These are phyloP conservation scores for Spea bombifrons DNA, from an alignment of 2,113 vertebrate genomes.

Conservation along the genomic window DNA sequence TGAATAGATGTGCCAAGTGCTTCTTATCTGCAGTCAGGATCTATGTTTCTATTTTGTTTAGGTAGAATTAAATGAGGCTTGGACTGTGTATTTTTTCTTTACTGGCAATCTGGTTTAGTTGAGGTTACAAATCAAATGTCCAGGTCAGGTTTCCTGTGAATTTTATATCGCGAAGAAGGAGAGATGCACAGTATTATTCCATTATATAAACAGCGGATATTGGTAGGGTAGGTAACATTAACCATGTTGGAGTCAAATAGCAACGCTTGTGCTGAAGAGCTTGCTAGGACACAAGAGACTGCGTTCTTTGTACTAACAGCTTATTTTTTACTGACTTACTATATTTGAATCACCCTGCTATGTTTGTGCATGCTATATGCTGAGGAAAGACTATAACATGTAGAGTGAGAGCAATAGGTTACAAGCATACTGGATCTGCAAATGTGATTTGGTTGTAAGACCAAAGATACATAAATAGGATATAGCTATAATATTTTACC, in stretches of 20 bases:
- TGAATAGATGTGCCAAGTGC: too few relatives aligned
- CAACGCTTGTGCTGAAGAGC: background rate
- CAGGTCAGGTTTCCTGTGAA: background rate
- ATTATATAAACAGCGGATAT: too few relatives aligned
- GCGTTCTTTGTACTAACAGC: slow-evolving; percentile 7
- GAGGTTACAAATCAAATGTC: background rate
- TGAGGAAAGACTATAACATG: background rate
- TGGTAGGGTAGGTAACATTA: background rate
- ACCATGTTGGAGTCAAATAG: background rate
- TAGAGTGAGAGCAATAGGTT: background rate
- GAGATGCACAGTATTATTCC: too few relatives aligned
- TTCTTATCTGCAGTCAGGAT: too few relatives aligned
- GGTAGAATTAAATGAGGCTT: background rate
- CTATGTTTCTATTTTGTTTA: background rate
- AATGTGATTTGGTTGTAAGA: background rate
- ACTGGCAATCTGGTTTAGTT: background rate
- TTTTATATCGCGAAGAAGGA: background rate
- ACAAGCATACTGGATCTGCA: background rate
- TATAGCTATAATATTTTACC: too few relatives aligned
- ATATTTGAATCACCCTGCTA: background rate
- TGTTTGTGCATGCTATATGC: background rate
- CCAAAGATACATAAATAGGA: too few relatives aligned
- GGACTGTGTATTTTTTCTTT: background rate
- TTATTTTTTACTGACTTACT: slow-evolving; percentile 17
- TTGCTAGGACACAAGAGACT: background rate